These are phyloP conservation scores for Mormoops blainvillei DNA, from an alignment of 2,113 vertebrate species.

Conservation along the genomic window DNA sequence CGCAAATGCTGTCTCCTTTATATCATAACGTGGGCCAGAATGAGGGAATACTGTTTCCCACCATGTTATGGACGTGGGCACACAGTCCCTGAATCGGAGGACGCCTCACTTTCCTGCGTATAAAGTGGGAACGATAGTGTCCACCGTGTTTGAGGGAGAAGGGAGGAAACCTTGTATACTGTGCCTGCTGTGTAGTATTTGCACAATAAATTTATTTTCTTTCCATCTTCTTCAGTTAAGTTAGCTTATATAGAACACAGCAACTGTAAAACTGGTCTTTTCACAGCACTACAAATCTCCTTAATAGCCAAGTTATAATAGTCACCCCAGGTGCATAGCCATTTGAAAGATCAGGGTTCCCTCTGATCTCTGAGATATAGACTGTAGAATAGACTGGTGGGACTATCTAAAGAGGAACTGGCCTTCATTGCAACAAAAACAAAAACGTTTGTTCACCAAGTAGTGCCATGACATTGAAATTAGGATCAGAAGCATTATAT, in stretches of 20 bases:
- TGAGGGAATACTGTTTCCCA: background rate
- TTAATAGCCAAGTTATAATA: background rate
- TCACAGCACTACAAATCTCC: background rate
- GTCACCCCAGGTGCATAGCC: background rate
- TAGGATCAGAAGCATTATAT: conserved; percentile 6
- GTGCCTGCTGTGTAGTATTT: background rate
- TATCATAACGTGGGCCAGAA: background rate
- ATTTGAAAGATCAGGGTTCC: no score
- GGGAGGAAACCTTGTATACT: background rate
- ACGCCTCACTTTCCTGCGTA: background rate
- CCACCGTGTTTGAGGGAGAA: background rate
- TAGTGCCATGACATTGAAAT: background rate
- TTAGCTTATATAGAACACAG: background rate
- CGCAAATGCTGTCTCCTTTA: background rate
- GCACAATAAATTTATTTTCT: background rate
- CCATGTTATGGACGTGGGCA: background rate
- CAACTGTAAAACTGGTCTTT: background rate
- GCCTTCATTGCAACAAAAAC: background rate
- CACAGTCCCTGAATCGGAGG: background rate
- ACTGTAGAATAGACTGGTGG: background rate
- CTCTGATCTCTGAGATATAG: background rate
- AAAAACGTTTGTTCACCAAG: background rate
- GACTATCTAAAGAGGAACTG: background rate
- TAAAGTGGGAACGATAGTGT: background rate
- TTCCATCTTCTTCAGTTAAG: background rate